These are phyloP conservation scores for Petrocephalus microphthalmus DNA, from an alignment of 2,113 vertebrate genomes.

Conservation along the genomic window DNA sequence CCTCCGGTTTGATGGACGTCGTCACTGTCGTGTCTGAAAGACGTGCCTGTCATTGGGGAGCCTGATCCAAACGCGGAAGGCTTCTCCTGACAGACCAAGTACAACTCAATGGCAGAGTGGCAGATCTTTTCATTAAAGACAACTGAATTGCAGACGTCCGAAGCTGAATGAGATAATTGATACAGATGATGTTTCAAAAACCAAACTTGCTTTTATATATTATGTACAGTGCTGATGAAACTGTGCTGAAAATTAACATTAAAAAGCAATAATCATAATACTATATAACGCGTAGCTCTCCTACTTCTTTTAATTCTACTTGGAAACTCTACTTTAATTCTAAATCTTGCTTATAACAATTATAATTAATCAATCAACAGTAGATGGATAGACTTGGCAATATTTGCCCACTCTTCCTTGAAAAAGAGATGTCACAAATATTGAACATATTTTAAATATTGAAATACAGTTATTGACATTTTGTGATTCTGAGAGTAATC, in stretches of 20 bases:
- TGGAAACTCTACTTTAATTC: no score
- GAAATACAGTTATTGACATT: neutral
- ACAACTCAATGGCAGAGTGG: neutral
- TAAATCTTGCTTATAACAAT: no score
- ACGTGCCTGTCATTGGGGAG: slow-evolving; percentile 37
- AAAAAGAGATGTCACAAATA: no score
- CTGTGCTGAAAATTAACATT: no score
- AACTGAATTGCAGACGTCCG: slow-evolving; percentile 39
- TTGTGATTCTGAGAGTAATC: neutral
- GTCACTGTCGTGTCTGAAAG: slow-evolving; percentile 41
- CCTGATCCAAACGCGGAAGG: slow-evolving; percentile 29
- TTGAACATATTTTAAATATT: no score
- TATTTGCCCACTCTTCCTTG: no score
- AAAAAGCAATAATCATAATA: no score
- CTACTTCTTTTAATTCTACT: no score
- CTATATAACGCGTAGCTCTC: no score
- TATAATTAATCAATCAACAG: no score
- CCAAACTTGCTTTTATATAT: neutral
- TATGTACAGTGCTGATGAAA: no score
- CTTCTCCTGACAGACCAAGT: slow-evolving; percentile 23
- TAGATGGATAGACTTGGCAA: no score
- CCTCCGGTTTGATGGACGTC: slow-evolving; percentile 60
- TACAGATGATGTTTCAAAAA: neutral
- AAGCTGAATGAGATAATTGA: slow-evolving; percentile 35
- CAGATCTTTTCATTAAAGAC: slow-evolving; percentile 17